Conservation (phyloP, 2,888 invertebrate species). For the Tenthredo mesomela region DNA sequence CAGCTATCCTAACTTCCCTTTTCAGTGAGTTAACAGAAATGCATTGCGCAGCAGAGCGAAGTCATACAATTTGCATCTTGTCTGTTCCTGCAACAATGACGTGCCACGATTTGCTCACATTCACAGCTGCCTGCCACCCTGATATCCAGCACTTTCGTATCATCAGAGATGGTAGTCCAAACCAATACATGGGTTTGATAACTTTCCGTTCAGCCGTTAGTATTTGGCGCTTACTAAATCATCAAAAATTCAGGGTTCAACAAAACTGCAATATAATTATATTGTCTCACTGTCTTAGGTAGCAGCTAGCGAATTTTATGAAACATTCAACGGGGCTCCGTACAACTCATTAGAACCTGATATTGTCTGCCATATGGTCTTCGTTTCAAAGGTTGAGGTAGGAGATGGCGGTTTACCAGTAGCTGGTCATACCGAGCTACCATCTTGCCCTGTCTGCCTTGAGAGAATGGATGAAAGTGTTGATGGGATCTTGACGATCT, state of each 20-base stretch:
- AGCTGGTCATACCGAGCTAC: slow-evolving; percentile 94
- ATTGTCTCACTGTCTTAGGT: slow-evolving; percentile 78
- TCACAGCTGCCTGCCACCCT: slow-evolving; percentile 95
- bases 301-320: slow-evolving; percentile 94
- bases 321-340: slow-evolving; percentile 93
- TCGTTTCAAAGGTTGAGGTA: slow-evolving; percentile 96
- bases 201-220: slow-evolving; percentile 81
- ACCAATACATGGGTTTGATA: slow-evolving; percentile 98
- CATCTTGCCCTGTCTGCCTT: slow-evolving; percentile 97
- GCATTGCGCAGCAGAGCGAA: slow-evolving; percentile 83
- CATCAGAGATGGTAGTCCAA: slow-evolving; percentile 93
- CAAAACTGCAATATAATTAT: background rate
- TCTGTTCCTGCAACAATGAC: slow-evolving; percentile 95
- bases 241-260: background rate
- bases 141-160: slow-evolving; percentile 95
- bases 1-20: slow-evolving; percentile 54
- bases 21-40: slow-evolving; percentile 87
- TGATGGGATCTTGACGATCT: slow-evolving; percentile 97
- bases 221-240: slow-evolving; percentile 1
- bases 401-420: slow-evolving; percentile 88
- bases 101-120: slow-evolving; percentile 95
- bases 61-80: slow-evolving; percentile 92
- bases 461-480: slow-evolving; percentile 99
- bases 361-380: slow-evolving; percentile 95
- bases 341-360: slow-evolving; percentile 97